Evolutionary conservation across 2,113 vertebrate genomes (phyloP).

Genomic region (Sapajus apella): DNA sequence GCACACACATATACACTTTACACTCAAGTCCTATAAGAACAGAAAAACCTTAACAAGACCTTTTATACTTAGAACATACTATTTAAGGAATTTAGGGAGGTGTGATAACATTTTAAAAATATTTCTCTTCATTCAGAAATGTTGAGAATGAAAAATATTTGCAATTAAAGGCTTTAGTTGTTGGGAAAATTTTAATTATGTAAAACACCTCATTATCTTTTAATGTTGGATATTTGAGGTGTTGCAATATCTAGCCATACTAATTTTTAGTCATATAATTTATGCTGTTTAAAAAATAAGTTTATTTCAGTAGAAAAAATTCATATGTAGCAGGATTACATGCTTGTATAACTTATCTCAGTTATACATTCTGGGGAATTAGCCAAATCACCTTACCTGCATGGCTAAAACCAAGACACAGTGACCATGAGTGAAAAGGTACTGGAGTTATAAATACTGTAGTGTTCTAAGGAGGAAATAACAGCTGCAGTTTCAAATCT

Average conservation of each 20-base stretch:
- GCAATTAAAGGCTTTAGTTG: conserved; percentile 3
- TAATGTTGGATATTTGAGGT: neutral
- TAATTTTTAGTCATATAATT: conserved; percentile 1
- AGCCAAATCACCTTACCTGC: neutral
- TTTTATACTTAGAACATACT: neutral
- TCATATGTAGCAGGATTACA: neutral
- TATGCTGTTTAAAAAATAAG: neutral
- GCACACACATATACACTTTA: neutral
- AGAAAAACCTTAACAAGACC: neutral
- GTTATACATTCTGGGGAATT: neutral
- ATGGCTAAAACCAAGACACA: neutral
- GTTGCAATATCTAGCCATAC: neutral
- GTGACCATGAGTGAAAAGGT: neutral
- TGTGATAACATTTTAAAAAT: conserved; percentile 26
- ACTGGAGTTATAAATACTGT: neutral
- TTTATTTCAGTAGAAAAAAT: conserved; percentile 22
- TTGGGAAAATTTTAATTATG: neutral
- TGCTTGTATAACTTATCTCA: neutral
- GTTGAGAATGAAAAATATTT: conserved; percentile 32
- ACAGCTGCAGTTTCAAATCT: neutral
- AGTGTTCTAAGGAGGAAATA: neutral
- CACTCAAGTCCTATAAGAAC: neutral
- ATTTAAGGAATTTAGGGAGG: conserved; percentile 16
- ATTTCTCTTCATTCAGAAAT: conserved; percentile 23
- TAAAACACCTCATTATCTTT: neutral